Evolutionary conservation across 2,888 invertebrate genomes (phyloP), one percentile per base, ranked within the genome.

Genomic region (Gymnoscelis rufifasciata): DNA sequence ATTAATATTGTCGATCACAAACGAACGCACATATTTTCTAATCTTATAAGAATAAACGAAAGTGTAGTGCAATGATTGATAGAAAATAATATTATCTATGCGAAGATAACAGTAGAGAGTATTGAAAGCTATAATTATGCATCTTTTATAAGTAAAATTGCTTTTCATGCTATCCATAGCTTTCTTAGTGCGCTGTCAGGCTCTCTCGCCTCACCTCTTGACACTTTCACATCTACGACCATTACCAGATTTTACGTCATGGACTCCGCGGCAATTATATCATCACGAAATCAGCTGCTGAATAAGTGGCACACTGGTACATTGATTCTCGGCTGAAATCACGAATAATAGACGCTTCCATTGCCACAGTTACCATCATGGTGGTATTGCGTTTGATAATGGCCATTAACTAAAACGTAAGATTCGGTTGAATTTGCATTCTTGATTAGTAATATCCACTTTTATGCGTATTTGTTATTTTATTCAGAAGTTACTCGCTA

Each of bases 171-270:
- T 6, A 26, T 26, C 8, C 1, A 26, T 8, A 6, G 7, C 7
- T 7, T 19, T 19, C 19, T 19, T 3, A 19, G 19, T 19, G 19
- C 19, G 19, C 5, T 19, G 19, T 19, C 19, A 19, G 19, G 19
- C 49, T 39, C 47, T 52, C 51, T 53, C 49, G 52, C 50, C 43
- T 42, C 41, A 39, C 59, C 66, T 74, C 69, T 79, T 78, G 74
- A 76, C 79, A 79, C 81, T 83, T 82, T 83, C 82, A 79, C 83
- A 66, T 64, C 64, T 54, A 33, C 62, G 71, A 65, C 66, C 70
- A 70, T 74, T 80, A 78, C 74, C 64, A 67, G 66, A 62, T 61
- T 78, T 83, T 78, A 78, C 81, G 80, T 83, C 82, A 81, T 51
- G 66, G 50, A 51, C 42, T 39, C 39, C 44, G 47, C 33, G 12